Base-by-base conservation (phyloP, 2,888 invertebrate species). In the Megastigmus dorsalis region DNA sequence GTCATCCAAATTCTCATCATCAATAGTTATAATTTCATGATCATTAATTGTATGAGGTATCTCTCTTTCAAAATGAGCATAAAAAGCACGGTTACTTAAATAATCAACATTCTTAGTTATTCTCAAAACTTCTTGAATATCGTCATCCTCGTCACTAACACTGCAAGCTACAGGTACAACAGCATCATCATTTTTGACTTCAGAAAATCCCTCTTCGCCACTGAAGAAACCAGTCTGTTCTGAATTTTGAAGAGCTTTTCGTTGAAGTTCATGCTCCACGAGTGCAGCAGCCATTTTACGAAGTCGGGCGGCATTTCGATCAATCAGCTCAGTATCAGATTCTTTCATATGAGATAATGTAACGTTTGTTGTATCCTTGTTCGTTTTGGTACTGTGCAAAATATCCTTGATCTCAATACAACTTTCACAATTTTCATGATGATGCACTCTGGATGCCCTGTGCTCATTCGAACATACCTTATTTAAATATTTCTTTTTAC, bases 401-500 rank as follows among this genome's bases (percentile, higher is more conserved):
- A 36, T 65, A 9, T 52, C 18, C 6, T 66, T 43, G 15, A 50
- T 65, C 13, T 55, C 55, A 26, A 45, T 41, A 36, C 55, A 55
- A 9, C 52, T 57, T 33, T 55, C 23, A 23, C 54, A 67, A 43
- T 67, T 15, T 3, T 45, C 55, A 23, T 30, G 23, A 3, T 57
- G 2, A 13, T 30, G 1, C 7, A 0, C 2, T 3, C 36, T 26
- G n/a, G 20, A 10, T 15, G 9, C 3, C 36, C 18, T 66, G 7
- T 30, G 13, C 10, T 43, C 23, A n/a, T 55, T 36, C 0, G 13
- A n/a, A 45, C 43, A 30, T 3, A n/a, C 10, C 43, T 67, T 55
- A 33, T 20, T 57, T 6, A 67, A 57, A 20, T 67, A 67, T 67
- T 67, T 67, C 20, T 57, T 67, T 67, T 67, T 67, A n/a, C 55